Evolutionary conservation across 1,140 invertebrate species (phyloP).

Genomic region (Uloborus diversus): DNA sequence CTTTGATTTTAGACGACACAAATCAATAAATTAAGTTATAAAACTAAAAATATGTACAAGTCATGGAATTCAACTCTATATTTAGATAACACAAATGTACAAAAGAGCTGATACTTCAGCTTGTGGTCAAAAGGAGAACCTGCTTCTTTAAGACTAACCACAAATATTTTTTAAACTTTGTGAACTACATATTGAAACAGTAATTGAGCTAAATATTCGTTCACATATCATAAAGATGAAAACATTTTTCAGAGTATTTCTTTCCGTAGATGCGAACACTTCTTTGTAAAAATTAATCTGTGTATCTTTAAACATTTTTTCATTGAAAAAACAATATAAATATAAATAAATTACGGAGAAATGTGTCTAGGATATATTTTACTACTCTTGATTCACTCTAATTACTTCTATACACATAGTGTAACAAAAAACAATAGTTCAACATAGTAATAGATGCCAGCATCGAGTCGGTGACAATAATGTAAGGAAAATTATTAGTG

Average conservation of each 20-base stretch:
- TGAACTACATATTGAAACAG: neutral
- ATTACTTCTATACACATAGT: neutral
- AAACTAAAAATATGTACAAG: conserved; percentile 41
- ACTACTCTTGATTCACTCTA: neutral
- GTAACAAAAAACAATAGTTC: neutral
- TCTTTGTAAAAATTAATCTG: neutral
- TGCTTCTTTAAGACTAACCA: neutral
- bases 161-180: neutral
- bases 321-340: neutral
- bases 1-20: conserved; percentile 47
- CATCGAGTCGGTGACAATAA: conserved; percentile 12
- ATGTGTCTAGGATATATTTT: neutral
- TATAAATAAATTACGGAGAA: neutral
- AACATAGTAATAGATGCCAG: conserved; percentile 28
- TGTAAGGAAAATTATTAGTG: neutral
- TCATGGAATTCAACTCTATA: conserved; percentile 1
- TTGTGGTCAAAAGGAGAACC: neutral
- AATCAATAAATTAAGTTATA: conserved; percentile 56
- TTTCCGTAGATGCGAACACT: neutral
- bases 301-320: neutral
- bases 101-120: neutral
- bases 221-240: neutral
- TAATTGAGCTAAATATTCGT: neutral
- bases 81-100: neutral
- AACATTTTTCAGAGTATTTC: neutral